phyloP scores from a whole-genome alignment of 2,797 vertebrate genomes.

The Enteromius trimaculatus region DNA sequence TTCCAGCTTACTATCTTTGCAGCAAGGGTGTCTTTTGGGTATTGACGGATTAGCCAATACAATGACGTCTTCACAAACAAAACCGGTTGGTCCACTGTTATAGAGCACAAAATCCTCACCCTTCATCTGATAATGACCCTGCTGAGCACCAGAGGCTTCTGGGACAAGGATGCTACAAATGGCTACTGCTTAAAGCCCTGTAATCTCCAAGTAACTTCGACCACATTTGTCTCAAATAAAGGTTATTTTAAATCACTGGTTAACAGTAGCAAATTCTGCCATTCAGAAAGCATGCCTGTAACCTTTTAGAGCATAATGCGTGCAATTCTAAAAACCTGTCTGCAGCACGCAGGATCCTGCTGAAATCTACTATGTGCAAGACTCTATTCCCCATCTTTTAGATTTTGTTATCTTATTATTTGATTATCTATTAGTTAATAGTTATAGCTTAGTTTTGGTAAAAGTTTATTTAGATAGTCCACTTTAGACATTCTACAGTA shows the following conservation, averaged over 20 bases:
- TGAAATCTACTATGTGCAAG: not conserved
- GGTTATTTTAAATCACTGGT: not conserved
- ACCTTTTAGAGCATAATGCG: not conserved
- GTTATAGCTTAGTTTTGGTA: not conserved
- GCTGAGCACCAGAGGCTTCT: not conserved
- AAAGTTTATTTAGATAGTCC: no score
- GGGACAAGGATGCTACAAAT: not conserved
- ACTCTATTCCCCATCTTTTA: not conserved
- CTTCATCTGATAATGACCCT: not conserved
- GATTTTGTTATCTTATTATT: no score
- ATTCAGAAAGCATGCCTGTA: conserved; percentile 6
- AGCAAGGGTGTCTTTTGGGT: not conserved
- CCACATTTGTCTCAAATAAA: not conserved
- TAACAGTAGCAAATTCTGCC: not conserved
- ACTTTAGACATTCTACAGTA: no score
- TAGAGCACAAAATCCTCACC: not conserved
- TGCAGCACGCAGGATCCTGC: not conserved
- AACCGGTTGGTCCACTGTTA: not conserved
- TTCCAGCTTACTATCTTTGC: not conserved
- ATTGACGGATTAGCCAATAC: not conserved
- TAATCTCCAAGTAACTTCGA: conserved; percentile 1
- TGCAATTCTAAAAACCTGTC: not conserved
- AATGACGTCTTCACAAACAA: conserved; percentile 1
- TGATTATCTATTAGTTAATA: not conserved
- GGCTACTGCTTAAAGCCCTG: not conserved